These are phyloP conservation scores for Chromis chromis DNA, from an alignment of 2,797 vertebrate genomes.

Conservation along the genomic window DNA sequence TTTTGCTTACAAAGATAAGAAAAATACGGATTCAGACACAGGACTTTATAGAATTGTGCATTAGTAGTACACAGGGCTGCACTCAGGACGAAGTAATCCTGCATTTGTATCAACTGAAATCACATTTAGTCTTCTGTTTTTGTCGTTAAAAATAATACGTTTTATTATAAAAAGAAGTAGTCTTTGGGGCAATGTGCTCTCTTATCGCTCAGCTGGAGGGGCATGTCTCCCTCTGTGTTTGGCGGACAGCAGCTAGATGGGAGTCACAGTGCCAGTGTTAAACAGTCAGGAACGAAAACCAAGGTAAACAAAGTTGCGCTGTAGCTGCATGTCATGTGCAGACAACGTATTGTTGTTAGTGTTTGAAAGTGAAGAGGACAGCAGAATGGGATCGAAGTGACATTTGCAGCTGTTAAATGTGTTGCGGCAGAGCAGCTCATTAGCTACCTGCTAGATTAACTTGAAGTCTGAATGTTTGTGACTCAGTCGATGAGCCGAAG, in stretches of 20 bases:
- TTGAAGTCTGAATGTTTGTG: neutral
- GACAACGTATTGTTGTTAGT: neutral
- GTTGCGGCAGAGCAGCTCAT: neutral
- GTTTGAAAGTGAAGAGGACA: too few relatives aligned
- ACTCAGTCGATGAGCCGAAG: neutral
- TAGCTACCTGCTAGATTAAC: neutral
- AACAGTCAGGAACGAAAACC: neutral
- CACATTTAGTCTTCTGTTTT: neutral
- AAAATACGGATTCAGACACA: too few relatives aligned
- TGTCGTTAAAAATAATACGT: too few relatives aligned
- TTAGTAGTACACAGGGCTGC: too few relatives aligned
- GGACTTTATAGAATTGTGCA: too few relatives aligned
- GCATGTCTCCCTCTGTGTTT: neutral
- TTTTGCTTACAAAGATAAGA: too few relatives aligned
- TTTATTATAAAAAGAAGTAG: neutral
- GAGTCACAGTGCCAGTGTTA: neutral
- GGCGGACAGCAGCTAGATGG: neutral
- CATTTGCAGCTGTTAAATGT: neutral
- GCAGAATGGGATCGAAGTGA: neutral
- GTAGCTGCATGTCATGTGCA: neutral
- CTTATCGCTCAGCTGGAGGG: neutral
- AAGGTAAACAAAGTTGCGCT: neutral
- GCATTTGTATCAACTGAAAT: neutral
- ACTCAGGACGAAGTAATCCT: too few relatives aligned
- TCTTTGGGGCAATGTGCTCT: neutral